These are phyloP conservation scores for Lemur catta DNA, from an alignment of 2,797 vertebrate species.

Conservation along the genomic window DNA sequence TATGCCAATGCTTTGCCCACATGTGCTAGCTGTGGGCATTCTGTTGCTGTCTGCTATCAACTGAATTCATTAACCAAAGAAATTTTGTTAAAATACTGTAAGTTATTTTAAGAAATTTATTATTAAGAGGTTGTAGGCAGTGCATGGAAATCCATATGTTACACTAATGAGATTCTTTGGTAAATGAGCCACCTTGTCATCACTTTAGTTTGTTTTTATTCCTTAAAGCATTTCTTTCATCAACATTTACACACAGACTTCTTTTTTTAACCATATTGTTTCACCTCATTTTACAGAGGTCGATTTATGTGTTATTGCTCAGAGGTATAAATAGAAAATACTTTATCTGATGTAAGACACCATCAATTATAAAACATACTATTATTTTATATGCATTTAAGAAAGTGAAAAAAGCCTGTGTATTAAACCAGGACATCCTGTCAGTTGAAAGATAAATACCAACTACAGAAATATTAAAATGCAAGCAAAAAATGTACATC, in stretches of 20 bases:
- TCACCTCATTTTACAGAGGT: conserved; percentile 93
- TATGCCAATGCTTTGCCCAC: conserved; percentile 93
- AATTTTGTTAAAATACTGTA: conserved; percentile 84
- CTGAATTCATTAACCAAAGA: conserved; percentile 95
- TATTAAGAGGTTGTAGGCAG: conserved; percentile 86
- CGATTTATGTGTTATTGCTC: conserved; percentile 91
- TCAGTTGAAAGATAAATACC: conserved; percentile 18
- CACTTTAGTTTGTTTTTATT: conserved; percentile 82
- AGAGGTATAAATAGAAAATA: conserved; percentile 74
- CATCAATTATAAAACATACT: background rate
- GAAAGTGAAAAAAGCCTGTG: background rate
- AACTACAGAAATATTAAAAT: conserved; percentile 38
- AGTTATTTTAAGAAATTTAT: conserved; percentile 80
- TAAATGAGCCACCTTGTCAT: conserved; percentile 90
- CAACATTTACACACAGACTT: conserved; percentile 84
- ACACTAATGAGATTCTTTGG: conserved; percentile 93
- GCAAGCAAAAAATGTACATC: background rate
- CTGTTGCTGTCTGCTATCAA: conserved; percentile 92
- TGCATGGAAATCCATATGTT: conserved; percentile 94
- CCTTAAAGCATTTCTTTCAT: conserved; percentile 85
- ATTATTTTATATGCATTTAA: conserved; percentile 30
- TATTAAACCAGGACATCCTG: background rate
- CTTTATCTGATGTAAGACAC: conserved; percentile 4
- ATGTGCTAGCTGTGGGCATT: conserved; percentile 91
- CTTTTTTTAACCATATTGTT: conserved; percentile 83